phyloP scores from a whole-genome alignment of 2,113 vertebrate genomes.

The Egretta garzetta region DNA sequence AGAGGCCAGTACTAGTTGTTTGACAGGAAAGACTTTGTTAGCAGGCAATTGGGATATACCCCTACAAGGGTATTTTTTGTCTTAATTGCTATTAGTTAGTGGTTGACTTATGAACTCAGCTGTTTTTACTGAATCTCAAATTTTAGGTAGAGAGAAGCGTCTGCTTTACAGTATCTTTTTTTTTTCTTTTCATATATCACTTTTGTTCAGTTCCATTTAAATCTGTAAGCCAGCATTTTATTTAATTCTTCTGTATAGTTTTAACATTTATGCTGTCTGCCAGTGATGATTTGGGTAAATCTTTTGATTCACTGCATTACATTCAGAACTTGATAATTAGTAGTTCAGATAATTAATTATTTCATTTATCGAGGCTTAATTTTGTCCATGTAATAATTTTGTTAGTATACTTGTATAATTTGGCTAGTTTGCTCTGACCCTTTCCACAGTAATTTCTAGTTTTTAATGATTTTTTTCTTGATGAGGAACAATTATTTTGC shows the following conservation, averaged over 20 bases:
- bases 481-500: not conserved
- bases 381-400: not conserved
- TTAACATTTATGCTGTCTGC: not conserved
- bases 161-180: not conserved
- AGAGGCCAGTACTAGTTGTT: not conserved
- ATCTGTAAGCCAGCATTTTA: not conserved
- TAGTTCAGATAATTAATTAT: not conserved
- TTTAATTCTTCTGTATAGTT: not conserved
- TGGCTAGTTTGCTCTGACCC: not conserved
- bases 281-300: not conserved
- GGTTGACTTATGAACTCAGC: not conserved
- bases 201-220: not conserved
- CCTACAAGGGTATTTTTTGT: not conserved
- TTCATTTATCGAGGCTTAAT: not conserved
- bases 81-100: not conserved
- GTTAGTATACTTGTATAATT: not conserved
- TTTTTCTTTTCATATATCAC: not conserved
- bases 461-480: not conserved
- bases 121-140: not conserved
- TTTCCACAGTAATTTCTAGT: not conserved
- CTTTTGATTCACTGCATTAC: not conserved
- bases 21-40: not conserved
- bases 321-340: not conserved
- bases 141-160: not conserved
- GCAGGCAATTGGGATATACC: not conserved